Base-by-base conservation (phyloP, 2,888 invertebrate genomes). In the Melanchra persicariae region DNA sequence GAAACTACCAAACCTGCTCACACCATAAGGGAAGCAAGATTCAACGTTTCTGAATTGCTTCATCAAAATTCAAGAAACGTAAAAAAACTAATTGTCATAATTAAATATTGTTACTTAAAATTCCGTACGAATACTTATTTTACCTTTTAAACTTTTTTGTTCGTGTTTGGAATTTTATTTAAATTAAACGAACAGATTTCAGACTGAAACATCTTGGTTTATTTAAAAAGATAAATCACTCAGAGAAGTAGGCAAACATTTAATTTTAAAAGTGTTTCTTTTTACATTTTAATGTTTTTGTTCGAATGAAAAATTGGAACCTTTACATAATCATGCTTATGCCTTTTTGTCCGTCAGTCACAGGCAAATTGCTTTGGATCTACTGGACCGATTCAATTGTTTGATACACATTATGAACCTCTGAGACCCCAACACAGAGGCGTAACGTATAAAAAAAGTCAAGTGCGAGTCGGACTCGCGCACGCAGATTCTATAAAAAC, bases 41-140 rank as follows among this genome's bases (percentile, higher is more conserved):
- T 37, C 24, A 26, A 63, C 19, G 1, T 58, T 30, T 43, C 34
- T 30, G 19, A 72, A 69, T 57, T 49, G 30, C 45, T 45, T 26
- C 2, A 75, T 84, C 43, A 73, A 72, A 51, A 84, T 85, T 84
- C 85, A 64, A 30, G 6, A 17, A 59, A 60, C 63, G 67, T 54
- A 34, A 59, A 61, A 58, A 62, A 72, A 62, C 65, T 74, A 85
- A 76, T 81, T 83, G 70, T 66, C 51, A 65, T 76, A 77, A 85
- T 80, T 81, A 81, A 78, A 85, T 82, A 84, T 51, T 60, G 64
- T 71, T 65, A 72, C 71, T 83, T 83, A 55, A 76, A 58, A 81
- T 85, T 85, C 70, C 30, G 77, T 70, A 59, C 59, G 59, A 82
- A 64, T 67, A 62, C 58, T 76, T 64, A 55, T 15, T 58, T 49